A percentile compares a stretch with the other conserved stretches of the same genome.
Conservation (phyloP, 2,113 vertebrate species). For the Corythornis cristatus region DNA sequence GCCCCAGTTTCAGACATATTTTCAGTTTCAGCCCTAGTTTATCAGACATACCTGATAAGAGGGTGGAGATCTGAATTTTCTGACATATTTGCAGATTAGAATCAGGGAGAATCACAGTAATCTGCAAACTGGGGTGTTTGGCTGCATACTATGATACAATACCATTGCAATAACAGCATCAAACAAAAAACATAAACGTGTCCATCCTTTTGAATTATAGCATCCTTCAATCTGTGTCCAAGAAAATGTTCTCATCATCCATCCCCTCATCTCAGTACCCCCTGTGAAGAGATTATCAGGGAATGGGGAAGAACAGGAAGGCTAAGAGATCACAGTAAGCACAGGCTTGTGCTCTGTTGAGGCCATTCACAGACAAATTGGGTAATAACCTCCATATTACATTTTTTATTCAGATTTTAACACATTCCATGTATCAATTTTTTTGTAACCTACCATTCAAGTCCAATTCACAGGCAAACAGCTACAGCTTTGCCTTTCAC, state of each 20-base stretch:
- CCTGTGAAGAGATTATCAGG: not conserved
- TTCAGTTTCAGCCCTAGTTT: too few relatives aligned
- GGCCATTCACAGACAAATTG: not conserved
- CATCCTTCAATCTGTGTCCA: not conserved
- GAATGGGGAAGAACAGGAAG: not conserved
- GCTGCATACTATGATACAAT: not conserved
- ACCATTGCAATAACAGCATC: not conserved
- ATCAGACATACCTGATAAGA: not conserved
- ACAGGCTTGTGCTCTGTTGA: not conserved
- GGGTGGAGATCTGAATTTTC: not conserved
- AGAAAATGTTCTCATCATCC: not conserved
- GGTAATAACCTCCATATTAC: not conserved
- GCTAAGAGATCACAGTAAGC: not conserved
- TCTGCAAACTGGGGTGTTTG: not conserved
- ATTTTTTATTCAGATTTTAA: not conserved
- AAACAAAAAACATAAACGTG: not conserved
- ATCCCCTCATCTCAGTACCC: not conserved
- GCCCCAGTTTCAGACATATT: too few relatives aligned
- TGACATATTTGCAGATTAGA: not conserved
- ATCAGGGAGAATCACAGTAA: not conserved
- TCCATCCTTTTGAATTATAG: not conserved
- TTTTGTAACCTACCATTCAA: not conserved
- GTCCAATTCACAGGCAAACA: not conserved
- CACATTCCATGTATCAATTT: not conserved
- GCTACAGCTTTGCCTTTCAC: not conserved